Evolutionary conservation across 2,797 vertebrate species (phyloP), one percentile per base, ranked within the genome.

Genomic region (Picus viridis): DNA sequence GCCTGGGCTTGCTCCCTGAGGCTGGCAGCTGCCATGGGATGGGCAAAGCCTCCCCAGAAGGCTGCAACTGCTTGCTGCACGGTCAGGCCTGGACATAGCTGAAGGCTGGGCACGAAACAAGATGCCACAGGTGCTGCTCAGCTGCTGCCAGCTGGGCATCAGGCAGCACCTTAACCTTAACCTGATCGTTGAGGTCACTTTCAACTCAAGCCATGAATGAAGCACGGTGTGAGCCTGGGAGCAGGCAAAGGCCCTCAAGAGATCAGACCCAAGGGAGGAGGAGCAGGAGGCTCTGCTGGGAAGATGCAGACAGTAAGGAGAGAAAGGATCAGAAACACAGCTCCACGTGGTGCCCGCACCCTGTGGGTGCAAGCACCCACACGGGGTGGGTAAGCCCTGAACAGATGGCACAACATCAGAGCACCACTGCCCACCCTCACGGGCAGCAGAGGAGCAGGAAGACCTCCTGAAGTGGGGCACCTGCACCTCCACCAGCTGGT

Each of bases 391-490:
- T 49, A 62, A 62, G 32, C 71, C 58, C 72, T 11, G 20, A 18
- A 49, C 79, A 88, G 51, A 62, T 14, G 56, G 74, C 34, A 49
- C 69, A 54, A 29, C 1, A 0, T 30, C 81, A 36, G 5, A 20
- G n/a, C 7, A 1, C 47, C 12, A 7, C 30, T 11, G 39, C 30
- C 14, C 22, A 0, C 56, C 39, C 62, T 36, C 4, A 1, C 15
- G 16, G 18, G 43, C 57, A 36, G 30, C 54, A 8, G 56, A 34
- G 57, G 56, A 30, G 57, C 68, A 29, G 23, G 30, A 51, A 26
- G 16, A n/a, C 7, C 24, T 34, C 79, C 67, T 51, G 73, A 29
- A 30, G 73, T 32, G 3, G 17, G 23, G 23, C 49, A 23, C 71
- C 54, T 64, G 39, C 74, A 32, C 41, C 83, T 51, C 16, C 51